Conservation (phyloP, 2,797 vertebrate genomes). For the Helostoma temminkii region DNA sequence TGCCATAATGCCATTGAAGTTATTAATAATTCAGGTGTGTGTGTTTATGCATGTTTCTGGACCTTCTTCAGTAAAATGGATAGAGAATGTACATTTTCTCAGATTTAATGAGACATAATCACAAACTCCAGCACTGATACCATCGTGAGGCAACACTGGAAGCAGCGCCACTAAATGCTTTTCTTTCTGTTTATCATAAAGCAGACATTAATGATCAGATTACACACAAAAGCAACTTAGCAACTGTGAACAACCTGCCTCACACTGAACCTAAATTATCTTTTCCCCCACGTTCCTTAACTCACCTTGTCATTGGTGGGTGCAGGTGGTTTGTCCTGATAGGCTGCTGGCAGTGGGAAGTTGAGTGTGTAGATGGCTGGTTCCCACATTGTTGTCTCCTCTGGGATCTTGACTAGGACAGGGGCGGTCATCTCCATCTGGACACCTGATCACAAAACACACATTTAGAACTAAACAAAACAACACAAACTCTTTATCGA, state of each 20-base stretch:
- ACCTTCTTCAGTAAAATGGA: too few species aligned
- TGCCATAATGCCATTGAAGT: too few species aligned
- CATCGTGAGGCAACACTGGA: conserved; percentile 2
- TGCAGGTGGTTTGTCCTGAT: conserved; percentile 78
- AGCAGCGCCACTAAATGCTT: conserved; percentile 3
- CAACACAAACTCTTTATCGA: not conserved
- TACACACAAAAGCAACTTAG: conserved; percentile 7
- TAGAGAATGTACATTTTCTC: too few species aligned
- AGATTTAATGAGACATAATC: not conserved
- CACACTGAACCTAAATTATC: not conserved
- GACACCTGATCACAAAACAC: conserved; percentile 64
- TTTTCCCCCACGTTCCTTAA: not conserved
- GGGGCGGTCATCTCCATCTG: conserved; percentile 86
- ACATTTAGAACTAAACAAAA: conserved; percentile 1
- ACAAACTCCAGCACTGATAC: not conserved
- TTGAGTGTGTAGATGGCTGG: conserved; percentile 83
- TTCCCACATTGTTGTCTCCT: conserved; percentile 83
- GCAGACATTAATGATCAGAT: conserved; percentile 26
- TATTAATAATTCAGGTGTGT: too few species aligned
- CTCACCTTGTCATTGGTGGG: conserved; percentile 85
- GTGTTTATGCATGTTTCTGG: too few species aligned
- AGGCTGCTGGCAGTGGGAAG: conserved; percentile 82
- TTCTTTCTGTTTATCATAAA: conserved; percentile 19
- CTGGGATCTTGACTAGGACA: conserved; percentile 83
- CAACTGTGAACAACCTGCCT: not conserved